Evolutionary conservation across 2,888 invertebrate genomes (phyloP), one percentile per base, ranked within the genome.

Genomic region (Tenthredo notha): DNA sequence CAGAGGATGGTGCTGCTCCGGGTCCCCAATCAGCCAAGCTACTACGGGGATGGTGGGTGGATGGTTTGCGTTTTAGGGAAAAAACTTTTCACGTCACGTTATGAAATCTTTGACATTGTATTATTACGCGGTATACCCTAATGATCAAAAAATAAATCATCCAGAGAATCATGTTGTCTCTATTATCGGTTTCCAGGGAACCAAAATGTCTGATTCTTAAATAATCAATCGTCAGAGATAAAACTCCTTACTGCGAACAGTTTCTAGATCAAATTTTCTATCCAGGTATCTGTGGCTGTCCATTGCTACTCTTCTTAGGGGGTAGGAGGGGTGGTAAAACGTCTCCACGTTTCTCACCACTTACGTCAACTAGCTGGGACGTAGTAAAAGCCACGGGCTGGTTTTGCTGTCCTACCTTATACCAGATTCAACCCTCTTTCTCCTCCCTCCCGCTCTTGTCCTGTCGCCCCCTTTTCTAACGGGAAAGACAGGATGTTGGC

Each of bases 1-100:
- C 77, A 15, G 77, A 29, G 25, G 21, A 43, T 37, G 72, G 43
- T n/a, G n/a, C n/a, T n/a, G 33, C 72, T 40, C 43, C 21, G 18
- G 40, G 89, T 91, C 90, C 91, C 91, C 92, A 92, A 92, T 92
- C 92, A 92, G 92, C 90, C 88, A 82, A 65, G 84, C 12, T 43
- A n/a, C 43, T n/a, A 15, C 18, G 29, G 50, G 18, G 6, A 33
- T 5, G 37, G 33, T 0, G 33, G 33, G 2, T n/a, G 37, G 18
- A 37, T 21, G 58, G 33, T 7, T 18, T 15, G 67, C n/a, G 67
- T 61, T 61, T n/a, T n/a, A n/a, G 54, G 25, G 25, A 61, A 61
- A 61, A 61, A 61, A 61, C 61, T 61, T 61, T 61, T 61, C 61
- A n/a, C n/a, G 25, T 12, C 25, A 61, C 61, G 61, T 61, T 61